Base-by-base conservation (phyloP, 1,140 invertebrate species). In the Ephestia elutella region DNA sequence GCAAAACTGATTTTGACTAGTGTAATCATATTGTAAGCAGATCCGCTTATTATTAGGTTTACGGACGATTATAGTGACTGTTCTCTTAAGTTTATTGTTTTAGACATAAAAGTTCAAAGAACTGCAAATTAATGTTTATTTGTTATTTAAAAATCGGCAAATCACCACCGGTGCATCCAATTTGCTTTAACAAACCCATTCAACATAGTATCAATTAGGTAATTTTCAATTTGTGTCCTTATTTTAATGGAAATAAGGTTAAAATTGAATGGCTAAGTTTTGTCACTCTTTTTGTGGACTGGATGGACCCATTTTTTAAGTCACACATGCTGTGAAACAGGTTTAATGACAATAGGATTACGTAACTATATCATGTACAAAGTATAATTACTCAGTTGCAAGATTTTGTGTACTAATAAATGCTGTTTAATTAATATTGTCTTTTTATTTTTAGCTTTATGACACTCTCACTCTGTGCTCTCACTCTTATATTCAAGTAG, bases 291-390 rank as follows among this genome's bases (percentile, higher is more conserved):
- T 53, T 9, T 11, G 28, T 3, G 50, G n/a, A 53, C 7, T 53
- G 50, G 50, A 53, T 53, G 50, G 50, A 25, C 50, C 21, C 11
- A n/a, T 50, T 53, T 53, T 53, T 53, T 53, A 21, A 21, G 21
- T 53, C 50, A 53, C 13, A 44, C 13, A 44, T 15, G 17, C 5
- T 25, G 50, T 53, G 9, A 30, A 28, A 54, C 49, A 57, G 60
- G 60, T 48, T 59, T 65, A 62, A 70, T 75, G 76, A 78, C 80
- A 80, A 76, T 78, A 80, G 71, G 61, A 60, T 65, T 73, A 75
- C 63, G 70, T 62, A 71, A 73, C 63, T 73, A 21, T 48, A 68
- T 68, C 65, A 63, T 75, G 80, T 82, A 82, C 78, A 79, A 82
- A 81, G 56, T 71, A 62, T 59, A 70, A 65, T 60, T 61, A 68